Evolutionary conservation across 2,888 invertebrate genomes (phyloP), one percentile per base, ranked within the genome.

Genomic region (Criorhina ranunculi): DNA sequence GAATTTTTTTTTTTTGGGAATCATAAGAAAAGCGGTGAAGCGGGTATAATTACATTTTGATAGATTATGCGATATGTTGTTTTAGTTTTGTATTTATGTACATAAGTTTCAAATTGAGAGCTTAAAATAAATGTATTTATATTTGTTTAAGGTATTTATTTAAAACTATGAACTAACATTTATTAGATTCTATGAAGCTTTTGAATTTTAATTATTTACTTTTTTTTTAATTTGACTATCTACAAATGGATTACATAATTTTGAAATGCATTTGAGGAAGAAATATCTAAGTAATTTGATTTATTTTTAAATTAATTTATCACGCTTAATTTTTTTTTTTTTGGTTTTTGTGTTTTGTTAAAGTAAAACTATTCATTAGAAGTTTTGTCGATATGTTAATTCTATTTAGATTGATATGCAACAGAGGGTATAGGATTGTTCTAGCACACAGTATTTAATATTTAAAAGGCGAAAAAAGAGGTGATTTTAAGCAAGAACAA

Each of bases 11-110:
- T 15, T 49, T 55, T 42, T 17, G 9, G 42, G 62, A 69, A 59
- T 80, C 75, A 79, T 70, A 80, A 75, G 75, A 80, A 66, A 76
- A 66, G 60, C 66, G 70, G 75, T 80, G 40, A 80, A 70, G 75
- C 57, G 64, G 31, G 24, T 24, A 33, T 64, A 15, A 53, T 33
- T 78, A 66, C 66, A 66, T 12, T 55, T 72, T 44, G 17, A 24
- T 46, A 35, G 9, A n/a, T 17, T 57, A n/a, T 46, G 29, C 31
- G 24, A 49, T 66, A 67, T 55, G 42, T 69, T 67, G n/a, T 59
- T 49, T 66, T 31, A 33, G 35, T 46, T 62, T 29, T 31, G 11
- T 42, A 31, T 62, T 24, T 82, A 72, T 82, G 12, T 77, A 72
- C 77, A 77, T 5, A 49, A 1, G 31, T 73, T 12, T 29, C 6